Conservation (phyloP, 1,140 invertebrate species). For the Drosophila pallidifrons region DNA sequence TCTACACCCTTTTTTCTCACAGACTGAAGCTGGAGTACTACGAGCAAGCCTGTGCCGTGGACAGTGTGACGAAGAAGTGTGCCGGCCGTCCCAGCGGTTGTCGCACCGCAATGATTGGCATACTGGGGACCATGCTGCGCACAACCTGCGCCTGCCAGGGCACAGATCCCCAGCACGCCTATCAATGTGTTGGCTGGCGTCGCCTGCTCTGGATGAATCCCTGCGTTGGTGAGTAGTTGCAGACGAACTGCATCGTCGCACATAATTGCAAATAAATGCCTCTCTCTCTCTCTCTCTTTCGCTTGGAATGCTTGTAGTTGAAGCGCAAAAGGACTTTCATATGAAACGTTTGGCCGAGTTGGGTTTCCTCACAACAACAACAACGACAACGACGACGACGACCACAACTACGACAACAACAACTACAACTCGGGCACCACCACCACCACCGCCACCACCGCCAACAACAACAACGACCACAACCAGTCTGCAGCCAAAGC, state of each 20-base stretch:
- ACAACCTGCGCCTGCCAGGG: constrained; percentile 94
- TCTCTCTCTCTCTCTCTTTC: too few relatives aligned
- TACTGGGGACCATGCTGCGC: constrained; percentile 93
- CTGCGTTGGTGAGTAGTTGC: constrained; percentile 92
- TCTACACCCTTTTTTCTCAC: constrained; percentile 22
- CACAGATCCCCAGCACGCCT: constrained; percentile 91
- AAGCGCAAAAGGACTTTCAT: constrained; percentile 95
- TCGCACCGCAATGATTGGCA: constrained; percentile 92
- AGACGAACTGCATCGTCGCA: not conserved
- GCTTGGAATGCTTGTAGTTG: constrained; percentile 87
- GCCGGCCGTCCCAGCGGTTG: constrained; percentile 93
- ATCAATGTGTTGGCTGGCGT: constrained; percentile 95
- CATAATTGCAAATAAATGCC: constrained; percentile 20
- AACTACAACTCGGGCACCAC: constrained; percentile 69
- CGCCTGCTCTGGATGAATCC: constrained; percentile 96
- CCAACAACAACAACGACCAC: constrained; percentile 74
- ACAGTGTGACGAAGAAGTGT: constrained; percentile 94
- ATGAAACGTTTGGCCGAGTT: constrained; percentile 87
- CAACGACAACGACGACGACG: constrained; percentile 84
- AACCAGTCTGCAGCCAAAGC: constrained; percentile 69
- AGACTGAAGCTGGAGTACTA: constrained; percentile 93
- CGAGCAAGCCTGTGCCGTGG: constrained; percentile 95
- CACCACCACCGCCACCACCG: constrained; percentile 67
- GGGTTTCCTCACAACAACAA: constrained; percentile 85
- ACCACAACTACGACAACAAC: constrained; percentile 81